Conservation (phyloP, 2,113 vertebrate species). For the Pedetes capensis region DNA sequence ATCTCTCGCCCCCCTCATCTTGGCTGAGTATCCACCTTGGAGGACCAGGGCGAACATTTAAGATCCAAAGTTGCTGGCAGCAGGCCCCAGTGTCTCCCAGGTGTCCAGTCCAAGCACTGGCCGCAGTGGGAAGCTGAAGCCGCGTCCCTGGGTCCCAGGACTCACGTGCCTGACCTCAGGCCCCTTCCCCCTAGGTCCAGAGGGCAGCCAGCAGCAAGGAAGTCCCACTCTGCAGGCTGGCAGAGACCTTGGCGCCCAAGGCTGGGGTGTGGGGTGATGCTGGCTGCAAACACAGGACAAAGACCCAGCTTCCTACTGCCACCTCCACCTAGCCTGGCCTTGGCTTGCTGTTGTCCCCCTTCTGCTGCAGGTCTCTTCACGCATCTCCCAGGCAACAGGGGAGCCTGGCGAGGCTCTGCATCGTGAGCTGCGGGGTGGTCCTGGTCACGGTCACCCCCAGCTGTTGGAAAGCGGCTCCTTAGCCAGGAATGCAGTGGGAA, state of each 20-base stretch:
- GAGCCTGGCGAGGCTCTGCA: fast-evolving
- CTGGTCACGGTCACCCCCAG: fast-evolving
- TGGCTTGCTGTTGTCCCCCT: not conserved
- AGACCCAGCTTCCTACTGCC: fast-evolving
- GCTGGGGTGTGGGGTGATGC: fast-evolving
- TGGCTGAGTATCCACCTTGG: not conserved
- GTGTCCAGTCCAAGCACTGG: fast-evolving
- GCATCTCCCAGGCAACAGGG: not conserved
- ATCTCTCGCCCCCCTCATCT: fast-evolving
- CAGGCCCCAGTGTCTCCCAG: fast-evolving
- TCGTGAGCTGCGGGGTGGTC: fast-evolving
- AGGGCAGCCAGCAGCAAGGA: not conserved
- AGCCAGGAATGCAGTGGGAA: not conserved
- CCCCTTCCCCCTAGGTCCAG: too few species aligned
- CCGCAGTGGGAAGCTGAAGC: fast-evolving
- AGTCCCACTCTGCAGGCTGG: not conserved
- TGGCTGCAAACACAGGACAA: not conserved
- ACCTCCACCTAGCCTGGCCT: not conserved
- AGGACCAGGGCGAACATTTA: not conserved
- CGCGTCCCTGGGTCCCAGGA: fast-evolving
- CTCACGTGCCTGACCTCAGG: fast-evolving
- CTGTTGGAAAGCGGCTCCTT: not conserved
- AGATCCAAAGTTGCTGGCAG: fast-evolving
- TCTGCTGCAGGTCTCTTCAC: not conserved
- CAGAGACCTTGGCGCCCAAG: fast-evolving